A percentile compares a stretch with the other conserved stretches of the same genome.
These are phyloP conservation scores for Apotomis capreana DNA, from an alignment of 2,888 invertebrate genomes.

Conservation along the genomic window DNA sequence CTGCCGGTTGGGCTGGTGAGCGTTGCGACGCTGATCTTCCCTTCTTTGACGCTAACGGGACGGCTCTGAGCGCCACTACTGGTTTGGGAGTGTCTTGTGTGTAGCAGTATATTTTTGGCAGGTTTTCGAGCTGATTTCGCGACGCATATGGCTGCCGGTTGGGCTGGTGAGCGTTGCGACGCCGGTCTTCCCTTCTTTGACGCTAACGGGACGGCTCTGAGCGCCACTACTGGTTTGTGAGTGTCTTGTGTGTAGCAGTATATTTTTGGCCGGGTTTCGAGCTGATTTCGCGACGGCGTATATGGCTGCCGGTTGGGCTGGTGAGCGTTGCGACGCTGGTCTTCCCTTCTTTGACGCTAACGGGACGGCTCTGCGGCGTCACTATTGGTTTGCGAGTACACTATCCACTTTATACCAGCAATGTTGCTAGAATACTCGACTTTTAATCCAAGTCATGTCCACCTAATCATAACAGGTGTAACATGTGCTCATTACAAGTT, in stretches of 20 bases:
- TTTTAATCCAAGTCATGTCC: no score
- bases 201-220: conserved; percentile 60
- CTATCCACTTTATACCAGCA: no score
- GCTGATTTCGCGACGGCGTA: no score
- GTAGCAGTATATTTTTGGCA: neutral
- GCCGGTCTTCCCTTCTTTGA: conserved; percentile 58
- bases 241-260: conserved; percentile 48
- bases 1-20: conserved; percentile 25
- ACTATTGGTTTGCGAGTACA: no score
- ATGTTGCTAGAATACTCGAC: no score
- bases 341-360: no score
- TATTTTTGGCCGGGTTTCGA: conserved; percentile 57
- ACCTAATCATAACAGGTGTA: no score
- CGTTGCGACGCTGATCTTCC: no score
- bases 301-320: conserved; percentile 25
- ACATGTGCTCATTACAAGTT: no score
- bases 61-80: conserved; percentile 67
- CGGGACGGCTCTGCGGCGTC: conserved; percentile 40
- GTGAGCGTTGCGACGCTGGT: no score
- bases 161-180: conserved; percentile 45
- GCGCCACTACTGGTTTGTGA: conserved; percentile 77
- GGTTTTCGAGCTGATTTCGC: conserved; percentile 72
- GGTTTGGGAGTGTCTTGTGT: conserved; percentile 69
- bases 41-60: neutral
- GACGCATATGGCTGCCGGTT: conserved; percentile 57